Base-by-base conservation (phyloP, 1,140 invertebrate genomes). In the Drosophila asahinai region DNA sequence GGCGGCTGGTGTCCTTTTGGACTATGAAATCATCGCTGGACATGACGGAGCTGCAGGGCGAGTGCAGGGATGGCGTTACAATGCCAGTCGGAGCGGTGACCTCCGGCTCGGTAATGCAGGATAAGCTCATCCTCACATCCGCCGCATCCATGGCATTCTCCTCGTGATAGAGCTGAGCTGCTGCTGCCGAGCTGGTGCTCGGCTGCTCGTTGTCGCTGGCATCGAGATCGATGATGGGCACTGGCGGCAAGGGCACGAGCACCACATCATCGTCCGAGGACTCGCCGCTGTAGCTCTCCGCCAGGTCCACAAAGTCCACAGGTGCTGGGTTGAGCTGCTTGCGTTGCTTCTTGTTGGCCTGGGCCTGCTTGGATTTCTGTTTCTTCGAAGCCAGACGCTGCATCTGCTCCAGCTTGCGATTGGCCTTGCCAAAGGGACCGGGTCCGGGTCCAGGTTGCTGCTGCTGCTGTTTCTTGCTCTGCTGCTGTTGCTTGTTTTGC, bases 11-110 rank as follows among this genome's bases (percentile, higher is more conserved):
- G 33, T 93, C 92, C 42, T 80, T 83, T 36, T 92, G 92, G 0
- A 87, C 92, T 62, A 93, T 93, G 7, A 93, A 93, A 48, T 93
- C 92, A 78, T 93, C 92, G 19, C 79, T 81, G 2, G 92, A 93
- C 38, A 89, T 30, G 5, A 92, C 84, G 3, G 92, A 92, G 17
- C 63, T 84, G 43, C 62, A 82, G 5, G 92, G 92, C 6, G 92
- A 92, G 19, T 64, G 61, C 11, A 77, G 45, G 9, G 68, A 52
- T 1, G 72, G 48, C 9, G 62, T n/a, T 0, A 33, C 15, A n/a
- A 3, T 40, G 2, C 47, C 22, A 5, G 43, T 15, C 3, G 15
- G 27, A 6, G 25, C 15, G 8, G 0, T 30, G 4, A 19, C 25
- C 9, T 47, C 63, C 11, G 30, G 52, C 0, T 67, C 70, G 2